A percentile compares a stretch with the other conserved stretches of the same genome.
phyloP scores from a whole-genome alignment of 2,797 vertebrate genomes.

The Molossus molossus region DNA sequence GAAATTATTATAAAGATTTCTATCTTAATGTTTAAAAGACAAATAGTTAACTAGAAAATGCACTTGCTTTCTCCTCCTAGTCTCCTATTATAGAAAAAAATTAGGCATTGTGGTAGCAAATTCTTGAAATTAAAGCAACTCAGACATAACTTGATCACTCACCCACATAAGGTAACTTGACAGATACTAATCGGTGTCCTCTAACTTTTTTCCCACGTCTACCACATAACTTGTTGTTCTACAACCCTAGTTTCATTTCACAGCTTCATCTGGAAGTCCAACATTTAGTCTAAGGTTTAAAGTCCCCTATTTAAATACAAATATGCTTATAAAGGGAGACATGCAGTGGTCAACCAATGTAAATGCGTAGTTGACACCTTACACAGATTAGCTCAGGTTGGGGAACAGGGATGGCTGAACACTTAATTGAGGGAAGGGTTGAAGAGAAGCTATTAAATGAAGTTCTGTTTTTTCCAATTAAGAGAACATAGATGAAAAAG shows the following conservation, averaged over 20 bases:
- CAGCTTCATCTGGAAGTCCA: slow-evolving; percentile 6
- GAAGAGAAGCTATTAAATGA: slow-evolving; percentile 4
- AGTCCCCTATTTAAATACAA: slow-evolving; percentile 24
- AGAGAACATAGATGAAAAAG: slow-evolving; percentile 12
- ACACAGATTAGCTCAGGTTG: background rate
- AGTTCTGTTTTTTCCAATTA: slow-evolving; percentile 41
- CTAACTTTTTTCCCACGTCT: background rate
- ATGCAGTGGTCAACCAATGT: background rate
- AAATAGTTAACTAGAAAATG: slow-evolving; percentile 51
- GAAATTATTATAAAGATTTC: slow-evolving; percentile 53
- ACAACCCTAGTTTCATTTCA: background rate
- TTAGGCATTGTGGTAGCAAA: background rate
- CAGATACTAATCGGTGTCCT: background rate
- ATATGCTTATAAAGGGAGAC: background rate
- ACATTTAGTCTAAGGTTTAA: background rate
- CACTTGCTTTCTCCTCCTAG: background rate
- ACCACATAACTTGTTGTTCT: slow-evolving; percentile 30
- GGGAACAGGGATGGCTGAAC: background rate
- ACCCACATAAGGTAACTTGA: slow-evolving; percentile 43
- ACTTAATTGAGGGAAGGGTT: background rate
- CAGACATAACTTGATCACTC: slow-evolving; percentile 18
- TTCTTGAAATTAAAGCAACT: slow-evolving; percentile 56
- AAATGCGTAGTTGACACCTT: background rate
- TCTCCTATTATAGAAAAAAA: slow-evolving; percentile 38
- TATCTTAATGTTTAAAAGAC: slow-evolving; percentile 46